Evolutionary conservation across 2,113 vertebrate genomes (phyloP), one percentile per base, ranked within the genome.

Genomic region (Monopterus albus): DNA sequence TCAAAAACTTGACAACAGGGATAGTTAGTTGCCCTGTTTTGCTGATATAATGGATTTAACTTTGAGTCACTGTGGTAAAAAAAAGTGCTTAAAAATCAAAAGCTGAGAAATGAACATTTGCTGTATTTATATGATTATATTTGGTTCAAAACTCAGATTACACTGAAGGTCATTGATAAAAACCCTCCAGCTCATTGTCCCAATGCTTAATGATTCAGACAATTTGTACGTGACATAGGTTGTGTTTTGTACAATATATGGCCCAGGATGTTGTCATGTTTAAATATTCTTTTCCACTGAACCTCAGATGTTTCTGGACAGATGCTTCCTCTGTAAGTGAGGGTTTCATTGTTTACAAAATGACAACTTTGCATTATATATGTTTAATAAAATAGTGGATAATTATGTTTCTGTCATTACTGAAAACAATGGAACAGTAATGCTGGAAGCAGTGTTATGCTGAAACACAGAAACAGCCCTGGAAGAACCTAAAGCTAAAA

Each of bases 381-480:
- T 75, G 60, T 85, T 75, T 43, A 89, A 88, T 90, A 89, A 90
- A 89, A 68, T 12, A 29, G 43, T 62, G 47, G 31, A 28, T 18
- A 14, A 31, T 12, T 8, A 29, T 21, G 35, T 57, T 53, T 78
- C 25, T 69, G 58, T 85, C 28, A 1, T 79, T 72, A 28, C 23
- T 40, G 13, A 35, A 62, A 61, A 14, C 26, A n/a, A n/a, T 5
- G 14, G 6, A 62, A 6, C n/a, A n/a, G n/a, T n/a, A n/a, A 28
- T 31, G 18, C 2, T 36, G n/a, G 31, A 29, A 39, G 31, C 4
- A 6, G 57, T 35, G 51, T 35, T 28, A 59, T 15, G 40, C 20
- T 35, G 33, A 78, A 36, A 70, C 29, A 66, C 17, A 46, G 31
- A 38, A 13, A 17, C 60, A 57, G 21, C 17, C 17, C 10, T 36